Evolutionary conservation across 2,797 vertebrate genomes (phyloP).

Genomic region (Ctenopoma kingsleyae): DNA sequence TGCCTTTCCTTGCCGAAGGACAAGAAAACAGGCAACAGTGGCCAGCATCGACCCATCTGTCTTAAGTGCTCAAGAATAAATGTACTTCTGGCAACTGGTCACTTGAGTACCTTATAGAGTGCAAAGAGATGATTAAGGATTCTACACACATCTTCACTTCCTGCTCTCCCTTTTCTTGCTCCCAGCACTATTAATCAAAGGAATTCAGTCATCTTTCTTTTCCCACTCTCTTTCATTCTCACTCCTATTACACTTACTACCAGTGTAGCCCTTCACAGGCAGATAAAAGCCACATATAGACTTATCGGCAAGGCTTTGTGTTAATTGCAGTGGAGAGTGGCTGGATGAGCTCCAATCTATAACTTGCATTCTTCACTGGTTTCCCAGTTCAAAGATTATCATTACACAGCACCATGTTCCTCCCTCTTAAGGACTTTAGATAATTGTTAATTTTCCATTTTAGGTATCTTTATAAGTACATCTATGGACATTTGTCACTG

Average conservation of each 20-base stretch:
- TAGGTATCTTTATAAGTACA: not conserved
- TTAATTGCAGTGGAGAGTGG: slow-evolving; percentile 45
- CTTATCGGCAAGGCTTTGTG: slow-evolving; percentile 15
- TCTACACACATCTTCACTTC: slow-evolving; percentile 32
- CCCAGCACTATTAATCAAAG: slow-evolving; percentile 46
- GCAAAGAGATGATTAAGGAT: slow-evolving; percentile 52
- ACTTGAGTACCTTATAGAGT: slow-evolving; percentile 51
- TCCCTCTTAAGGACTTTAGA: slow-evolving; percentile 3
- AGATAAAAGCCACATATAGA: slow-evolving; percentile 32
- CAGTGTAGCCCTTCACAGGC: slow-evolving; percentile 6
- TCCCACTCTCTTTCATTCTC: slow-evolving; percentile 10
- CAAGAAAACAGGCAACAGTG: slow-evolving; percentile 22
- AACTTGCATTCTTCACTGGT: slow-evolving; percentile 30
- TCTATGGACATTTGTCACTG: slow-evolving; percentile 7
- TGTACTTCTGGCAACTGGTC: slow-evolving; percentile 43
- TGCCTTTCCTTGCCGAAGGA: slow-evolving; percentile 21
- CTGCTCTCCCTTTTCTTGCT: slow-evolving; percentile 25
- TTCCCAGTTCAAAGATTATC: slow-evolving; percentile 24
- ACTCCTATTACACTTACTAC: slow-evolving; percentile 12
- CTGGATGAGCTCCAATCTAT: slow-evolving; percentile 47
- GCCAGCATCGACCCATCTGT: slow-evolving; percentile 49
- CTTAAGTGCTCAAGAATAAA: slow-evolving; percentile 49
- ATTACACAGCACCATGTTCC: slow-evolving; percentile 16
- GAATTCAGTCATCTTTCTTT: slow-evolving; percentile 30
- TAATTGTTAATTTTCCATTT: slow-evolving; percentile 18